Evolutionary conservation across 2,113 vertebrate species (phyloP).

Genomic region (Gavialis gangeticus): DNA sequence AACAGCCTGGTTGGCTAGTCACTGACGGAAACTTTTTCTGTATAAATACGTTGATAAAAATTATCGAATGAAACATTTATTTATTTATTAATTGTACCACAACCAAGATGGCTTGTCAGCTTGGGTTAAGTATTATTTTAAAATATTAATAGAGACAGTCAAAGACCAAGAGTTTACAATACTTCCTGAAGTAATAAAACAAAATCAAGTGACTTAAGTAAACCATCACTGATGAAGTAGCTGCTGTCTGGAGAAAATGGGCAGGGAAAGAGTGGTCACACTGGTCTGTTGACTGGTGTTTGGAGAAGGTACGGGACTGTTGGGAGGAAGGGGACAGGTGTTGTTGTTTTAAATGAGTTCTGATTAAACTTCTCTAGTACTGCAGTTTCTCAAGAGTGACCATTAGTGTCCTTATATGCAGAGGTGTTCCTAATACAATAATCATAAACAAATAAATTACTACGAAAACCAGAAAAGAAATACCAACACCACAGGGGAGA

Average conservation of each 20-base stretch:
- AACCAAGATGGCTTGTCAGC: neutral
- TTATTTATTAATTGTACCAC: neutral
- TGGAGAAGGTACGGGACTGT: neutral
- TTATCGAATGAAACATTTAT: conserved; percentile 44
- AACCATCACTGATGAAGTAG: neutral
- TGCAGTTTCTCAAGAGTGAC: neutral
- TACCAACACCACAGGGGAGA: neutral
- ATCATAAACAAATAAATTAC: neutral
- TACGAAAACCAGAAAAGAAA: neutral
- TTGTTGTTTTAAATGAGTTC: neutral
- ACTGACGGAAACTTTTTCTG: conserved; percentile 5
- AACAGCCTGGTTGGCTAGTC: neutral
- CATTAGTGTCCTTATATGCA: neutral
- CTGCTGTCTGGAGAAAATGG: neutral
- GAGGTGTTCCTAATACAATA: neutral
- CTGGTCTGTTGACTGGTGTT: neutral
- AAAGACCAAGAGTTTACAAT: conserved; percentile 10
- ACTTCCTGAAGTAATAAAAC: neutral
- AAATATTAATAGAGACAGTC: neutral
- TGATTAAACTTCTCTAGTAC: neutral
- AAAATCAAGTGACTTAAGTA: conserved; percentile 11
- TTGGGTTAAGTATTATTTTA: neutral
- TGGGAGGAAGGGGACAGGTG: neutral
- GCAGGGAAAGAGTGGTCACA: neutral
- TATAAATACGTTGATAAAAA: conserved; percentile 35